A percentile compares a stretch with the other conserved stretches of the same genome.
These are phyloP conservation scores for Eptesicus fuscus DNA, from an alignment of 2,113 vertebrate genomes.

Conservation along the genomic window DNA sequence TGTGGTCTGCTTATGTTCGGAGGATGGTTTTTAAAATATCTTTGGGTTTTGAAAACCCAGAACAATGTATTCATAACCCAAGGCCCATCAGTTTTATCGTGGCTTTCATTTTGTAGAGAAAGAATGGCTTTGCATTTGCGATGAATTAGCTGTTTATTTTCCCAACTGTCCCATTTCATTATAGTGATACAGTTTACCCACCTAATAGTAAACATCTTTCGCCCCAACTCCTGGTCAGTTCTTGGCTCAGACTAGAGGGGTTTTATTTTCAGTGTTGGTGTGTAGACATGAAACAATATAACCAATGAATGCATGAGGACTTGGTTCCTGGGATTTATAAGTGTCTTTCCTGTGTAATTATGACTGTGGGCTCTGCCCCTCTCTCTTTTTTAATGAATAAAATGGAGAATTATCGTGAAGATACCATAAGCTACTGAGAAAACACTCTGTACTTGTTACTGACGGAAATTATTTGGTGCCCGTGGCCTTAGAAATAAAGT, in stretches of 20 bases:
- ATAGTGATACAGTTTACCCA: slow-evolving; percentile 38
- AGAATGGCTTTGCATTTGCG: slow-evolving; percentile 52
- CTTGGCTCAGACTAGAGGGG: not conserved
- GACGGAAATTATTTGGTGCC: not conserved
- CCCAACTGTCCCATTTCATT: slow-evolving; percentile 58
- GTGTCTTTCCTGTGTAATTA: not conserved
- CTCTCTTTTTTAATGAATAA: not conserved
- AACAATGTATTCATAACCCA: slow-evolving; percentile 62
- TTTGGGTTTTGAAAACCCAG: slow-evolving; percentile 55
- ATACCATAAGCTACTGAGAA: not conserved
- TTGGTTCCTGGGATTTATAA: not conserved
- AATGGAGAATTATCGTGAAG: not conserved
- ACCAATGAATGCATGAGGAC: not conserved
- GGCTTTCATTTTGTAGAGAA: slow-evolving; percentile 42
- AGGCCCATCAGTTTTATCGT: slow-evolving; percentile 41
- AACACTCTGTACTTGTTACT: not conserved
- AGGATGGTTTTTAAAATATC: slow-evolving; percentile 63
- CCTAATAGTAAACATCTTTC: not conserved
- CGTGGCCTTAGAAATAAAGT: not conserved
- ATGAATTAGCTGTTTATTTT: slow-evolving; percentile 66
- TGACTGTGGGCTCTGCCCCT: not conserved
- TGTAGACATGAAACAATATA: not conserved
- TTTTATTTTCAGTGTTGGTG: not conserved
- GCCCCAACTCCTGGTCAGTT: not conserved
- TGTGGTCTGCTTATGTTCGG: slow-evolving; percentile 53